Conservation (phyloP, 2,888 invertebrate genomes). For the Ptychoptera contaminata region DNA sequence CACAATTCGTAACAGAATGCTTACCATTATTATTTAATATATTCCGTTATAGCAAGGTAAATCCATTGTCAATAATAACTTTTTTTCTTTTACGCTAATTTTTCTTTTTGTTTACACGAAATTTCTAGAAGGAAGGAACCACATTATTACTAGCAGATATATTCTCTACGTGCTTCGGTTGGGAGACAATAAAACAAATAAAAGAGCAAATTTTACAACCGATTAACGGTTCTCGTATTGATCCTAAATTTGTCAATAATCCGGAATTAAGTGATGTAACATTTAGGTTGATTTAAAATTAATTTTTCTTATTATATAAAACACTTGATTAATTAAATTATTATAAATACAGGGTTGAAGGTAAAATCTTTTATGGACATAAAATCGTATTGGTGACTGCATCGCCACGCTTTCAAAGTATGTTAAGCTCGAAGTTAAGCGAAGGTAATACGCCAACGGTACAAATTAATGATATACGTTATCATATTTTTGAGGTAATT, state of each 20-base stretch:
- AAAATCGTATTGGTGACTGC: constrained; percentile 87
- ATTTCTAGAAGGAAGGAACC: constrained; percentile 65
- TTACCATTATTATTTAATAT: constrained; percentile 79
- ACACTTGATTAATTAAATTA: constrained; percentile 1
- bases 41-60: constrained; percentile 75
- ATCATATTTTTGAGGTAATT: constrained; percentile 76
- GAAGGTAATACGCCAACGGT: constrained; percentile 68
- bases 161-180: constrained; percentile 76
- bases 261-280: constrained; percentile 85
- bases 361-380: constrained; percentile 81
- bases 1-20: constrained; percentile 80
- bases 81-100: background rate
- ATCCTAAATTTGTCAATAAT: constrained; percentile 88
- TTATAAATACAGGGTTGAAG: constrained; percentile 51
- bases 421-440: constrained; percentile 61
- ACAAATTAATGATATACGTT: constrained; percentile 83
- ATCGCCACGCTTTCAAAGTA: constrained; percentile 69
- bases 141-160: constrained; percentile 75
- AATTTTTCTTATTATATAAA: background rate
- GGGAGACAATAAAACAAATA: constrained; percentile 68
- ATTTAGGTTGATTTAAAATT: constrained; percentile 38
- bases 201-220: constrained; percentile 47
- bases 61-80: background rate
- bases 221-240: constrained; percentile 58
- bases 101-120: background rate